Evolutionary conservation across 2,888 invertebrate species (phyloP).

Genomic region (Copidosoma aretas): DNA sequence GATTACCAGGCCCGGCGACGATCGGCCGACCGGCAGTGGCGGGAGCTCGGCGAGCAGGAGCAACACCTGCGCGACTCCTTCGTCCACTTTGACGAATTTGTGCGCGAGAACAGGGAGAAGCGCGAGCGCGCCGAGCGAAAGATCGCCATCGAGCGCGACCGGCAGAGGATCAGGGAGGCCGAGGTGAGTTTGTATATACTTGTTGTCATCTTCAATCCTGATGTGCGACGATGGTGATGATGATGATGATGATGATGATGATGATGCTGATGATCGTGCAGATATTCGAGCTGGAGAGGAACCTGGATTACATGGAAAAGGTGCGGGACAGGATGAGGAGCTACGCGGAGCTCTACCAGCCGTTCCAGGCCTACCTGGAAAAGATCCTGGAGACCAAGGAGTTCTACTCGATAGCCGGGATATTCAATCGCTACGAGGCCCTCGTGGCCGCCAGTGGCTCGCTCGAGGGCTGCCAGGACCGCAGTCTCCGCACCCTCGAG

Average conservation of each 20-base stretch:
- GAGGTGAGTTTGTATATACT: constrained; percentile 16
- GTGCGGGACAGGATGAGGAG: constrained; percentile 67
- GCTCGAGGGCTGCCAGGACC: constrained; percentile 66
- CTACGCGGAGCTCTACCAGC: constrained; percentile 67
- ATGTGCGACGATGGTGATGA: too few species aligned
- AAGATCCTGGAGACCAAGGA: constrained; percentile 65
- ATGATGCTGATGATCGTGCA: constrained; percentile 39
- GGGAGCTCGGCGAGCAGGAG: constrained; percentile 66
- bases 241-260: too few species aligned
- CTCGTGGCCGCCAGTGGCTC: constrained; percentile 68
- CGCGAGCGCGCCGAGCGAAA: constrained; percentile 69
- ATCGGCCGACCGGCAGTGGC: constrained; percentile 67
- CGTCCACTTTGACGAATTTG: constrained; percentile 71
- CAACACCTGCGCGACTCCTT: constrained; percentile 67
- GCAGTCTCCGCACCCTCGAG: constrained; percentile 67
- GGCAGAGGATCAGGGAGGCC: constrained; percentile 62
- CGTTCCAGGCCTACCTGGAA: constrained; percentile 70
- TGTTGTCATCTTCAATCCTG: too few species aligned
- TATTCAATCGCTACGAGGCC: constrained; percentile 72
- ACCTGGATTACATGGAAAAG: constrained; percentile 64
- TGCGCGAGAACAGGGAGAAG: constrained; percentile 72
- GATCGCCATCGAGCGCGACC: constrained; percentile 66
- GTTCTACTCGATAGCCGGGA: constrained; percentile 68
- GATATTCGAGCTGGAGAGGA: constrained; percentile 64
- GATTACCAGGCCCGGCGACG: constrained; percentile 62